phyloP scores from a whole-genome alignment of 2,113 vertebrate genomes.

The Vicugna pacos region DNA sequence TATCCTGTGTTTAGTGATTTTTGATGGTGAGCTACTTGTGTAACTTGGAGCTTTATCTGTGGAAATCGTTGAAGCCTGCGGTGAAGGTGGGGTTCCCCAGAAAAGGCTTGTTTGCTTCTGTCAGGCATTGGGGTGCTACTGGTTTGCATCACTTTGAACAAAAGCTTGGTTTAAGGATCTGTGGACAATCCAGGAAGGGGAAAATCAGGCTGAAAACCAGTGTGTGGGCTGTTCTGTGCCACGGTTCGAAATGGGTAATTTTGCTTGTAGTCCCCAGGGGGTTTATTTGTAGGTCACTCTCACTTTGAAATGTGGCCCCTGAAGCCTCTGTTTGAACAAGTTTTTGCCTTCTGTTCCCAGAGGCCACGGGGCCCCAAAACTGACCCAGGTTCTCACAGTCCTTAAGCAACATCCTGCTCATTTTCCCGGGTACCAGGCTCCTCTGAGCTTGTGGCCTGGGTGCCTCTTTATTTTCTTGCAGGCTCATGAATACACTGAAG shows the following conservation, averaged over 20 bases:
- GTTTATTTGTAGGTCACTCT: slow-evolving; percentile 53
- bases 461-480: neutral
- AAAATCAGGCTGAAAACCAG: neutral
- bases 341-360: neutral
- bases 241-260: neutral
- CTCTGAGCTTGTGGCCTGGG: neutral
- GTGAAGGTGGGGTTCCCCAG: neutral
- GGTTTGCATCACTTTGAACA: neutral
- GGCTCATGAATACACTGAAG: neutral
- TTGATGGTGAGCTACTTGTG: neutral
- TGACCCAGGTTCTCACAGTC: neutral
- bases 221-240: neutral
- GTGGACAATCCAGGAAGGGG: neutral
- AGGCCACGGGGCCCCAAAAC: neutral
- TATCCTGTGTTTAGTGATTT: neutral
- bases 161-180: neutral
- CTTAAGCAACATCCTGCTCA: neutral
- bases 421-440: neutral
- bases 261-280: neutral
- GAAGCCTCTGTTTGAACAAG: neutral
- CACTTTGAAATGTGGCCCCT: slow-evolving; percentile 21
- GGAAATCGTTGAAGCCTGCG: neutral
- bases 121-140: neutral
- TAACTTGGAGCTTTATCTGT: neutral
- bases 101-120: neutral